A percentile compares a stretch with the other conserved stretches of the same genome.
phyloP scores from a whole-genome alignment of 2,113 vertebrate species.

The Brachirus orientalis region DNA sequence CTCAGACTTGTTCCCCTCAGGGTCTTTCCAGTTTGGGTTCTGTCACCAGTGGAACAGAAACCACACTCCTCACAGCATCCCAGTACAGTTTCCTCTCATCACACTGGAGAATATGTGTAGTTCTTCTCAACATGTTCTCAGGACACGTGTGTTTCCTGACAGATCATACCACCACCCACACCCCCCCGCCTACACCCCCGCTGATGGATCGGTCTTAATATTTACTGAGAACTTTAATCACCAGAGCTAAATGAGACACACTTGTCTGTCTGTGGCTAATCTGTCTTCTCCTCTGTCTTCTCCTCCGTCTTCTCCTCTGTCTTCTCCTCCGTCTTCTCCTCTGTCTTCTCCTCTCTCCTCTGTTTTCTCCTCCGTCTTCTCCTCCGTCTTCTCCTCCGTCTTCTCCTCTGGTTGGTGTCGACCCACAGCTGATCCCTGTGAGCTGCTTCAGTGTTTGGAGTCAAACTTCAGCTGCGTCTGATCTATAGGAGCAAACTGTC shows the following conservation, averaged over 20 bases:
- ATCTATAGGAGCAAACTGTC: conserved; percentile 62
- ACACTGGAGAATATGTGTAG: no score
- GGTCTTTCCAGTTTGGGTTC: not conserved
- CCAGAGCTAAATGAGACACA: conserved; percentile 35
- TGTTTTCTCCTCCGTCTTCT: no score
- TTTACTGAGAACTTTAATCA: conserved; percentile 57
- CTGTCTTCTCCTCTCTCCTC: no score
- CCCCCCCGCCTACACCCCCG: no score
- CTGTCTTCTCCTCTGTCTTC: not conserved
- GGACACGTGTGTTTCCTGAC: not conserved
- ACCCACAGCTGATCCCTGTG: conserved; percentile 56
- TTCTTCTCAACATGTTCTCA: not conserved
- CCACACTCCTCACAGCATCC: no score
- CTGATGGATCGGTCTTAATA: conserved; percentile 54
- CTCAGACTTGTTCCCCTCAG: no score
- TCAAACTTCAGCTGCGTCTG: conserved; percentile 61
- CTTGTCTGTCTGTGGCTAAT: conserved; percentile 40
- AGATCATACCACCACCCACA: no score
- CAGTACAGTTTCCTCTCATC: no score
- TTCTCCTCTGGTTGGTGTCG: conserved; percentile 13
- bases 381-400: no score
- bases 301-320: no score
- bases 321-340: no score
- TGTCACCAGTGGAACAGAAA: no score
- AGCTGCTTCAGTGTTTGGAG: conserved; percentile 57